phyloP scores from a whole-genome alignment of 2,113 vertebrate species.

The Macroglossus sobrinus region DNA sequence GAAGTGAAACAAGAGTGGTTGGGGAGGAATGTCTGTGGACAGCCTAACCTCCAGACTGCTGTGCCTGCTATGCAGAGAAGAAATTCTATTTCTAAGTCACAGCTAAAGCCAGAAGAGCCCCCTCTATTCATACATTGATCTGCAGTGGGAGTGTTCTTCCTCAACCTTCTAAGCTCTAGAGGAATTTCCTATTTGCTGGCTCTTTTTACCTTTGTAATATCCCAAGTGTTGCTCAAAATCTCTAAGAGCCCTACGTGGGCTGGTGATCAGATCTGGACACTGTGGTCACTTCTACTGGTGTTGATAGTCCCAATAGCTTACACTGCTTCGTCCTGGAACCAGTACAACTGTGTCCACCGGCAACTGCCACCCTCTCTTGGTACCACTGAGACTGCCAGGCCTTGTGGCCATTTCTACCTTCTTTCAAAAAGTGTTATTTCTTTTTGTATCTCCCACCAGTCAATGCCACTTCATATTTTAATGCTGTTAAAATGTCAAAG shows the following conservation, averaged over 20 bases:
- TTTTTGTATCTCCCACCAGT: neutral
- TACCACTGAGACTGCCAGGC: neutral
- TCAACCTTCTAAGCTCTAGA: neutral
- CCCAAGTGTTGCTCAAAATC: neutral
- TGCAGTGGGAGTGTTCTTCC: neutral
- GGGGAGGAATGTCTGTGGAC: neutral
- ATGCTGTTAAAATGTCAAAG: neutral
- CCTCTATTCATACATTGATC: neutral
- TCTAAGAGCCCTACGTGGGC: neutral
- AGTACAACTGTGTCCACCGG: neutral
- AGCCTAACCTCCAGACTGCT: neutral
- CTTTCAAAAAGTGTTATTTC: neutral
- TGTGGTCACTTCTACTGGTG: neutral
- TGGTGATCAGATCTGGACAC: neutral
- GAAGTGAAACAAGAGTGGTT: neutral
- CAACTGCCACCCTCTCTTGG: neutral
- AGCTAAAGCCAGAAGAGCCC: neutral
- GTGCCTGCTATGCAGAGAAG: neutral
- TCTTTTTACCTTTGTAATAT: neutral
- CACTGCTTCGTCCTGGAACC: neutral
- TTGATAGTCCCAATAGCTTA: neutral
- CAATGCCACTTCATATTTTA: neutral
- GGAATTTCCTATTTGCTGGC: neutral
- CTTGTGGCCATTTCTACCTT: neutral
- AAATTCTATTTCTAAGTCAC: neutral